Evolutionary conservation across 2,113 vertebrate genomes (phyloP).

Genomic region (Ascaphus truei): DNA sequence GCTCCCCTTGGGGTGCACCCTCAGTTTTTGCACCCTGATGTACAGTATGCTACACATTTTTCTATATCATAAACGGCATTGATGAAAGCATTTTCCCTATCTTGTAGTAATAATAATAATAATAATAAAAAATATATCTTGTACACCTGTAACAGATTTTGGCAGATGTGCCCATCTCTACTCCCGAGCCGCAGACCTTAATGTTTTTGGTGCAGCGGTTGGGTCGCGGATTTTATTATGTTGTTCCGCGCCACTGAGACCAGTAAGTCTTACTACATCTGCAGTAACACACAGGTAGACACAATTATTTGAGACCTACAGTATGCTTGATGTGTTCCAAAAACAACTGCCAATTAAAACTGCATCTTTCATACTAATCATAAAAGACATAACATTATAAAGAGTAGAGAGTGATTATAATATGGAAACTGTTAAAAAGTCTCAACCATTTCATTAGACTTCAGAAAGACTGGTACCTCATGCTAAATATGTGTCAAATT

Average conservation of each 20-base stretch:
- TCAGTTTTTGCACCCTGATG: too few relatives aligned
- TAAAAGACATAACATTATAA: constrained; percentile 46
- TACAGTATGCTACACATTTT: constrained; percentile 19
- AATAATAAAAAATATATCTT: too few relatives aligned
- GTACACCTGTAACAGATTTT: too few relatives aligned
- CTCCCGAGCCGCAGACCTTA: too few relatives aligned
- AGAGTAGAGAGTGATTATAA: constrained; percentile 51
- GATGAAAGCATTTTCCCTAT: constrained; percentile 26
- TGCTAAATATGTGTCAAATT: constrained; percentile 52
- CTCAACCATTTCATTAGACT: constrained; percentile 51
- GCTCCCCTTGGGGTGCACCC: too few relatives aligned
- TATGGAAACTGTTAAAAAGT: constrained; percentile 44
- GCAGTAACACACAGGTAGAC: constrained; percentile 20
- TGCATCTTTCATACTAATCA: constrained; percentile 44
- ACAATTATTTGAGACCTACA: constrained; percentile 9
- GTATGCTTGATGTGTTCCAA: constrained; percentile 30
- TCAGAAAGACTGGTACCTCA: constrained; percentile 55
- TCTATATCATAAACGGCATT: constrained; percentile 21
- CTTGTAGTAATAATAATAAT: constrained; percentile 1
- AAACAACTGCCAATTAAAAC: constrained; percentile 49
- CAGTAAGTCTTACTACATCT: too few relatives aligned
- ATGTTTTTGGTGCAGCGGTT: too few relatives aligned
- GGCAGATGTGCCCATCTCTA: too few relatives aligned
- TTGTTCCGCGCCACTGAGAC: too few relatives aligned
- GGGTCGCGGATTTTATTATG: too few relatives aligned